Base-by-base conservation (phyloP, 2,113 vertebrate genomes). In the Hoplias malabaricus region DNA sequence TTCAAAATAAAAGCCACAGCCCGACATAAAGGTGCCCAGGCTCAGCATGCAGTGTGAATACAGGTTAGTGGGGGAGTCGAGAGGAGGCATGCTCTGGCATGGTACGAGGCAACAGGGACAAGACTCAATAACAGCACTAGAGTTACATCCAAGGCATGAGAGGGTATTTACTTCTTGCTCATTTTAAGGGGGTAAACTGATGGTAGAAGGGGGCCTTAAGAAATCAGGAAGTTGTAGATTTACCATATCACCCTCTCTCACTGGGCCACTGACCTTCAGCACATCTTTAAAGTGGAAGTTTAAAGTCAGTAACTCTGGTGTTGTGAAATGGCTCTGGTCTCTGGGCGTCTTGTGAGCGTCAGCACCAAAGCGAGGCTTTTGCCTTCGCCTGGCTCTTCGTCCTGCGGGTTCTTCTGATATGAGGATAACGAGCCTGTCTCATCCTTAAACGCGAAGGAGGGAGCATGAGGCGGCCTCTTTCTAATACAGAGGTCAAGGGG, bases 391-490 rank as follows among this genome's bases (percentile, higher is more conserved):
- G 48, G 48, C 48, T 34, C 40, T 11, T 36, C 31, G 40, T 54
- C 42, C 31, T 68, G 56, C 19, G 27, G 27, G 50, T 38, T 57
- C 43, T 36, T 31, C 48, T 53, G 48, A 36, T 33, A 12, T n/a
- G n/a, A n/a, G n/a, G 23, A 38, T 67, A 68, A 68, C 42, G 25
- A 46, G 63, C 53, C 59, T 73, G 75, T 21, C 31, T 82, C 80
- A 82, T 69, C 65, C 46, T 33, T 63, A 77, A 78, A 74, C 16
- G 63, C 38, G 56, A 27, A 82, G n/a, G n/a, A 74, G 29, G 5
- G 16, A 78, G 34, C 8, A 19, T 3, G 19, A 21, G 42, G 50
- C 46, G 70, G 57, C 43, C 53, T 74, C 33, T 23, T 33, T 69
- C 62, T 68, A 73, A 77, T 42, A 40, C 16, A 4, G 66, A 62